Conservation (phyloP, 2,888 invertebrate species). For the Zonitis immaculata region DNA sequence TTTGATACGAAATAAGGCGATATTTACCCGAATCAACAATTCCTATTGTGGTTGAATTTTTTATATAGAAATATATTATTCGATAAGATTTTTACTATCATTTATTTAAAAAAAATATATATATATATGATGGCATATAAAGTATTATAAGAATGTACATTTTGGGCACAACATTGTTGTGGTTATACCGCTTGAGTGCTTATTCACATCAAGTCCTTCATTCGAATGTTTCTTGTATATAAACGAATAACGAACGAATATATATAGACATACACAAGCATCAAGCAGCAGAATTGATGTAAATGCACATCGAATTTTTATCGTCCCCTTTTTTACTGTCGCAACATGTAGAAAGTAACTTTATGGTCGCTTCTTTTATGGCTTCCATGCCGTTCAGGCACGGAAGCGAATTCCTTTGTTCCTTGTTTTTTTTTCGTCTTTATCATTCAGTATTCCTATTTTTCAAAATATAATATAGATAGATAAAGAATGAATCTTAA, state of each 20-base stretch:
- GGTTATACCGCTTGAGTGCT: constrained; percentile 27
- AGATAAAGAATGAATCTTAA: background rate
- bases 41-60: background rate
- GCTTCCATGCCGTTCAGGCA: constrained; percentile 24
- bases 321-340: constrained; percentile 47
- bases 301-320: constrained; percentile 50
- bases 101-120: too few species aligned
- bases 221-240: constrained; percentile 21
- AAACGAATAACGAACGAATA: constrained; percentile 18
- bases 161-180: constrained; percentile 25
- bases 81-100: too few species aligned
- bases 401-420: constrained; percentile 43
- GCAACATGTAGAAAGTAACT: constrained; percentile 49
- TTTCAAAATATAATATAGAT: constrained; percentile 36
- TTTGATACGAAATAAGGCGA: background rate
- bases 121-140: too few species aligned
- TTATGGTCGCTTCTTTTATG: constrained; percentile 46
- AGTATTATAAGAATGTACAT: too few species aligned
- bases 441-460: constrained; percentile 37
- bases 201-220: constrained; percentile 33
- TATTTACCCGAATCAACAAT: background rate
- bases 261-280: too few species aligned
- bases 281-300: constrained; percentile 48
- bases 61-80: too few species aligned
- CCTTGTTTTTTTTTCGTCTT: too few species aligned